Evolutionary conservation across 2,888 invertebrate genomes (phyloP).

Genomic region (Hemicrepidius hirtus): DNA sequence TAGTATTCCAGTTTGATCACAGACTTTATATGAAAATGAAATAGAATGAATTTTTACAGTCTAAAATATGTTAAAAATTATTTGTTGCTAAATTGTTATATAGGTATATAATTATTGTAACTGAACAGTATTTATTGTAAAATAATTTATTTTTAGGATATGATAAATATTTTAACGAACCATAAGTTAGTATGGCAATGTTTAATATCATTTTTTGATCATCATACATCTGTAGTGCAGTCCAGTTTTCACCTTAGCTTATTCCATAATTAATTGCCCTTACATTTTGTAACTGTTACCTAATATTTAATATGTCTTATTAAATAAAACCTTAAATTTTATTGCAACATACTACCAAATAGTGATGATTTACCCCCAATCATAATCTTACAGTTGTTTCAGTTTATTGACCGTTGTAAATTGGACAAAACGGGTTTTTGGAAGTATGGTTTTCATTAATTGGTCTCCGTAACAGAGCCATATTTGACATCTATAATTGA

Average conservation of each 20-base stretch:
- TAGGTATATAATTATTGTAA: slow-evolving; percentile 62
- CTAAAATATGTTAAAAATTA: slow-evolving; percentile 63
- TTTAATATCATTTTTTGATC: slow-evolving; percentile 27
- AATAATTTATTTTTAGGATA: slow-evolving; percentile 48
- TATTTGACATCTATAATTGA: no score
- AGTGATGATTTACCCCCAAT: slow-evolving; percentile 4
- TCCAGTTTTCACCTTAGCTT: slow-evolving; percentile 58
- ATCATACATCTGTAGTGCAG: slow-evolving; percentile 37
- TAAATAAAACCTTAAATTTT: slow-evolving; percentile 61
- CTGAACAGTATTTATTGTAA: slow-evolving; percentile 57
- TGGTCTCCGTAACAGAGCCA: no score
- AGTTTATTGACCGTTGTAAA: no score
- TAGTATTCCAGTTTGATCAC: no score
- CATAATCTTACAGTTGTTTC: no score
- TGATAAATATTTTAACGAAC: slow-evolving; percentile 50
- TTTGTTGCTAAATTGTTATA: slow-evolving; percentile 70
- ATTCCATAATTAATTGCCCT: slow-evolving; percentile 56
- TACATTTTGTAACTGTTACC: slow-evolving; percentile 61
- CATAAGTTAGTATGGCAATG: slow-evolving; percentile 62
- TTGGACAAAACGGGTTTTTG: no score
- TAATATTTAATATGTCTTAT: slow-evolving; percentile 61
- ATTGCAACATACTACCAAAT: slow-evolving; percentile 28
- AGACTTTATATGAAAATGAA: slow-evolving; percentile 43
- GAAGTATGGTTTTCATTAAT: no score
- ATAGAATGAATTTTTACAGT: slow-evolving; percentile 47